phyloP scores from a whole-genome alignment of 2,113 vertebrate genomes.

The Myanophis thanlyinensis region DNA sequence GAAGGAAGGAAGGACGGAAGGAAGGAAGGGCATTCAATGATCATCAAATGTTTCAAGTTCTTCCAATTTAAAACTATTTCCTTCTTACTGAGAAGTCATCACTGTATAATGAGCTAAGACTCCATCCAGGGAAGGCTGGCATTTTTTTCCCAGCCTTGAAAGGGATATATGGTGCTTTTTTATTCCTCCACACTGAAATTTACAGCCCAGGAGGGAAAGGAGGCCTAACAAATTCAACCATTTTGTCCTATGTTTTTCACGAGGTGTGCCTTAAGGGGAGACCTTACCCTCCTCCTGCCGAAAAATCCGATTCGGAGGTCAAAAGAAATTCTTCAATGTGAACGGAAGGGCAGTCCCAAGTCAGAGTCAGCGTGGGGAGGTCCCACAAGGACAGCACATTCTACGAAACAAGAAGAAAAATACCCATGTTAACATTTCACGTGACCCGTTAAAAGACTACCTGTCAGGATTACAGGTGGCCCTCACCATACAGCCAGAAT shows the following conservation, averaged over 20 bases:
- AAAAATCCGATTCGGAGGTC: conserved; percentile 82
- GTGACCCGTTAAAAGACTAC: no score
- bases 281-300: conserved; percentile 72
- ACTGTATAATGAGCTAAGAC: not conserved
- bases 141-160: not conserved
- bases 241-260: not conserved
- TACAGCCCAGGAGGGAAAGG: not conserved
- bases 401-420: conserved; percentile 61
- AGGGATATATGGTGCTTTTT: not conserved
- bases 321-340: conserved; percentile 86
- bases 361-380: conserved; percentile 75
- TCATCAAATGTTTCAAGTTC: not conserved
- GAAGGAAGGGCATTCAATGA: not conserved
- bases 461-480: not conserved
- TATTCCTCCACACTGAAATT: not conserved
- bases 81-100: not conserved
- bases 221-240: not conserved
- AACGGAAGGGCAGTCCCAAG: conserved; percentile 82
- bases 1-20: not conserved
- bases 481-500: not conserved
- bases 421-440: not conserved
- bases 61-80: not conserved
- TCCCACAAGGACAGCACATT: conserved; percentile 88
- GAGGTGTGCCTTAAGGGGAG: not conserved
- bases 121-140: not conserved